phyloP scores from a whole-genome alignment of 2,113 vertebrate genomes.

The Ptychochromis oligacanthus region DNA sequence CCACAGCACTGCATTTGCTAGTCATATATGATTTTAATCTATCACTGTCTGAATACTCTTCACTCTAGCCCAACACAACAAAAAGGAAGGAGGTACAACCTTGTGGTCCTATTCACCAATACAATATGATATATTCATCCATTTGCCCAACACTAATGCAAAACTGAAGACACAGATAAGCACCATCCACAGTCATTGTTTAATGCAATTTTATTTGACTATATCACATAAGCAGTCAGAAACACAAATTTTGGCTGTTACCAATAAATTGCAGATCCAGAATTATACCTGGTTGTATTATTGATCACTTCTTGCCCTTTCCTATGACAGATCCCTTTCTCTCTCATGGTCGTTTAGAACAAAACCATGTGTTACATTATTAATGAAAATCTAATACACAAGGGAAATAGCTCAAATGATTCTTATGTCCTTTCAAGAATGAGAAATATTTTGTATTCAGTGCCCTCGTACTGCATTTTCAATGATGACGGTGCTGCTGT shows the following conservation, averaged over 20 bases:
- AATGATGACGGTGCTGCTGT: background rate
- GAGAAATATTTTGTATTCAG: conserved; percentile 17
- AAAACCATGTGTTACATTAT: background rate
- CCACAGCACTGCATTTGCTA: background rate
- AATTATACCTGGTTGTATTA: background rate
- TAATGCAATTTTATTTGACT: background rate
- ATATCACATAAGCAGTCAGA: background rate
- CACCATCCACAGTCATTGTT: fast-evolving
- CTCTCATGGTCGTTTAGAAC: background rate
- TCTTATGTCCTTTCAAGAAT: background rate
- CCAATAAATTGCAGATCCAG: background rate
- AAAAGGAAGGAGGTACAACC: background rate
- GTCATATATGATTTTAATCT: background rate
- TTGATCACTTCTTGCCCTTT: background rate
- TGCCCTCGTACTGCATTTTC: background rate
- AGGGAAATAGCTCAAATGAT: background rate
- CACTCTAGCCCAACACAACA: background rate
- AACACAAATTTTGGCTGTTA: background rate
- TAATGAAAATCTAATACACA: conserved; percentile 5
- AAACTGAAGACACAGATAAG: background rate
- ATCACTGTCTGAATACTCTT: background rate
- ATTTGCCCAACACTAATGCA: background rate
- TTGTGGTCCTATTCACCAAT: background rate
- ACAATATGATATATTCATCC: background rate
- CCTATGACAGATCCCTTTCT: background rate